Evolutionary conservation across 2,113 vertebrate species (phyloP).

Genomic region (Lepus europaeus): DNA sequence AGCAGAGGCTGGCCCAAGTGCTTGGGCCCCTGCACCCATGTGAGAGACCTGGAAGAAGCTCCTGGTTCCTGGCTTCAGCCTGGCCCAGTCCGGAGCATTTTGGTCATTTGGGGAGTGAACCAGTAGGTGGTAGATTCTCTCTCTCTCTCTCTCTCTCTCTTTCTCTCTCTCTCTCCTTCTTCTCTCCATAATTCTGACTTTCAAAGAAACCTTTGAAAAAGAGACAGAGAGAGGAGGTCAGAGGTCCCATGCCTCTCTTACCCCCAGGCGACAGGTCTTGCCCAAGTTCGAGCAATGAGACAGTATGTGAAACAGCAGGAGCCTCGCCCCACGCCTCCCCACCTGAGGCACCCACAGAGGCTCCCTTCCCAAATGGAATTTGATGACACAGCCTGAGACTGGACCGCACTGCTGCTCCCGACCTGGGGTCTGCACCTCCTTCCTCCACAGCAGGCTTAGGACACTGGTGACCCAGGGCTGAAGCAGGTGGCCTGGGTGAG

Average conservation of each 20-base stretch:
- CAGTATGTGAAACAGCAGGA: not conserved
- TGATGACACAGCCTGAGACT: not conserved
- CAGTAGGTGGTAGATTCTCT: too few species aligned
- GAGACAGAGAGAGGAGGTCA: too few species aligned
- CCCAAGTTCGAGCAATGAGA: not conserved
- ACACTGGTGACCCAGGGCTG: not conserved
- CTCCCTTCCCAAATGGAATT: not conserved
- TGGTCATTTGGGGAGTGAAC: too few species aligned
- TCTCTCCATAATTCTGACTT: too few species aligned
- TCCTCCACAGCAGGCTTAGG: not conserved
- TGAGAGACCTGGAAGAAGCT: too few species aligned
- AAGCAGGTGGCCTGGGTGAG: not conserved
- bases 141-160: too few species aligned
- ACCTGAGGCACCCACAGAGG: not conserved
- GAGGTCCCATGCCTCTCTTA: not conserved
- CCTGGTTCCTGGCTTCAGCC: too few species aligned
- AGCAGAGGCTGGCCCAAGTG: too few species aligned
- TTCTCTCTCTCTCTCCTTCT: too few species aligned
- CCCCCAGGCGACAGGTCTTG: not conserved
- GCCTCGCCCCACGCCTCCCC: not conserved
- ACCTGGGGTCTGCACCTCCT: not conserved
- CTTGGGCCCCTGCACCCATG: too few species aligned
- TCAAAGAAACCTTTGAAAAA: too few species aligned
- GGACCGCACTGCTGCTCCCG: not conserved
- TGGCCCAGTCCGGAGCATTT: too few species aligned